Percentiles rank a stretch among this genome's conserved stretches.
phyloP scores from a whole-genome alignment of 2,797 vertebrate genomes.

The Gouania willdenowi region DNA sequence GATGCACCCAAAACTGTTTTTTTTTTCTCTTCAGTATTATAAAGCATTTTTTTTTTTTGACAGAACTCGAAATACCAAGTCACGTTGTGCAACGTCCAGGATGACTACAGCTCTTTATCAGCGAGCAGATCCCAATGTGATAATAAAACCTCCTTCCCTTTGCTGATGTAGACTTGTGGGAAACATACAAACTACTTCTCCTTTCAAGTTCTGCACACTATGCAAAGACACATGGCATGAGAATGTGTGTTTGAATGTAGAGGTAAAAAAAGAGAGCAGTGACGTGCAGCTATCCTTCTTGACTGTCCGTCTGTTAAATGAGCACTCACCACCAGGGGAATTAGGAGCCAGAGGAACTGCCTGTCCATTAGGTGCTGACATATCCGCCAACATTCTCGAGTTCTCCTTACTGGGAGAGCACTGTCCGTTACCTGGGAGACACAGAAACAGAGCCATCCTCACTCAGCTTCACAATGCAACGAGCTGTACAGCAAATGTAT shows the following conservation, averaged over 20 bases:
- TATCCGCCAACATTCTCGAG: slow-evolving; percentile 86
- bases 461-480: slow-evolving; percentile 18
- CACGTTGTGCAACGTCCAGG: slow-evolving; percentile 26
- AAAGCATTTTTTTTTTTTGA: slow-evolving; percentile 32
- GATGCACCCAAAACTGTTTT: neutral
- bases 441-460: slow-evolving; percentile 53
- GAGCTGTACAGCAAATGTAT: neutral
- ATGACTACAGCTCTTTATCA: slow-evolving; percentile 34
- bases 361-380: slow-evolving; percentile 91
- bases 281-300: neutral
- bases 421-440: slow-evolving; percentile 87
- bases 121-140: slow-evolving; percentile 30
- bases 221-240: slow-evolving; percentile 4
- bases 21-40: neutral
- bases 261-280: no score
- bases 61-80: slow-evolving; percentile 27
- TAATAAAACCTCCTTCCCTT: slow-evolving; percentile 10
- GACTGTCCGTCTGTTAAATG: slow-evolving; percentile 22
- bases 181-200: slow-evolving; percentile 10
- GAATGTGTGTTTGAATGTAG: no score
- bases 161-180: slow-evolving; percentile 25
- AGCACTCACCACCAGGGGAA: slow-evolving; percentile 71
- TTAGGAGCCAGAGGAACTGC: slow-evolving; percentile 82
- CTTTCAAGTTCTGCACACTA: slow-evolving; percentile 12
- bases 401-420: slow-evolving; percentile 92